Evolutionary conservation across 2,888 invertebrate genomes (phyloP), one percentile per base, ranked within the genome.

Genomic region (Andrena trimmerana): DNA sequence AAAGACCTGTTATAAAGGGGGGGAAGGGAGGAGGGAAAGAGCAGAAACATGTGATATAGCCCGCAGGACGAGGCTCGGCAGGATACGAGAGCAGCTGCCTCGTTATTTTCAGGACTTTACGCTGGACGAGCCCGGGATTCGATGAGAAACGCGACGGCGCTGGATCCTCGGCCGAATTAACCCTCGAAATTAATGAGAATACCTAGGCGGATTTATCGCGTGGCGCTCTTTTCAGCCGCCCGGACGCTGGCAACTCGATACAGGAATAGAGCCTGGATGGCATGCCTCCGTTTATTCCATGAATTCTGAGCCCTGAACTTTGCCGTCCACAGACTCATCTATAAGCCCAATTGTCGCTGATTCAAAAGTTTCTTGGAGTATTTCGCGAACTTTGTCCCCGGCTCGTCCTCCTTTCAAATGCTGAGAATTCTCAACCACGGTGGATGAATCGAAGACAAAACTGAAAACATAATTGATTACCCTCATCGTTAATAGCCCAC

Each of bases 61-160:
- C 65, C 68, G 72, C 57, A 80, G 85, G 86, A 88, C 83, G 86
- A 83, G 83, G 82, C 86, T 81, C 89, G 85, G 84, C 89, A 89
- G 88, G 88, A 89, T 87, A 85, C 89, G 85, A 81, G 89, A 67
- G 31, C 91, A 92, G 91, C 91, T 92, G 92, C 91, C 91, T 92
- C 92, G 91, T 92, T 92, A 91, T 92, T 91, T 90, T 90, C 90
- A 89, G 88, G 91, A 91, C 90, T 92, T 92, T 91, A 90, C 89
- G 87, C 84, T 62, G 67, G 69, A 70, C 71, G 24, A 78, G 68
- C 69, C 4, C 10, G 42, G 60, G 62, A 69, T 73, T 73, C 83
- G 77, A 83, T 70, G 83, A 81, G 83, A 83, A 83, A 83, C 83
- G 73, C 62, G 54, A 67, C 66, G 60, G 48, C 50, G 65, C 57